These are phyloP conservation scores for Opisthograptis luteolata DNA, from an alignment of 2,888 invertebrate genomes.

Conservation along the genomic window DNA sequence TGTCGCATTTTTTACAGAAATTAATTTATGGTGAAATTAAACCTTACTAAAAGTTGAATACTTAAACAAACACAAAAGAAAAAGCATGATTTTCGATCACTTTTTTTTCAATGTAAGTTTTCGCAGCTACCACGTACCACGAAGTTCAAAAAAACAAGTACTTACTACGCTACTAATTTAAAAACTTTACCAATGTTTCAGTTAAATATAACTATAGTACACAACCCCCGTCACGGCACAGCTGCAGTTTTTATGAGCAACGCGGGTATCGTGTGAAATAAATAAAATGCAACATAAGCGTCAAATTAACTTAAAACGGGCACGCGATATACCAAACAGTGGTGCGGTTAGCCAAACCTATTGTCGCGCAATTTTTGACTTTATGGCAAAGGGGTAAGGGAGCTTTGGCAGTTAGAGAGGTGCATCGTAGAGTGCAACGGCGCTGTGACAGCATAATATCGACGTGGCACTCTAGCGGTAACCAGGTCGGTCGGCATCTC, in stretches of 20 bases:
- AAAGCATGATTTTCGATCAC: too few species aligned
- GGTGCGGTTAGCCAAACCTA: constrained; percentile 32
- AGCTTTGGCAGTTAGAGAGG: constrained; percentile 34
- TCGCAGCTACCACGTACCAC: too few species aligned
- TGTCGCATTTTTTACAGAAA: too few species aligned
- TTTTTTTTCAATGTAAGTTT: too few species aligned
- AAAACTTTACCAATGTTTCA: constrained; percentile 2
- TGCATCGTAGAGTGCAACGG: constrained; percentile 41
- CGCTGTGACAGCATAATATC: constrained; percentile 61
- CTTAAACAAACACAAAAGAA: too few species aligned
- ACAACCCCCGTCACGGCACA: constrained; percentile 44
- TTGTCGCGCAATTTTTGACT: constrained; percentile 45
- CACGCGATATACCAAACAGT: constrained; percentile 55
- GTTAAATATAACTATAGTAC: constrained; percentile 23
- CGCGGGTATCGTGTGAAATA: constrained; percentile 53
- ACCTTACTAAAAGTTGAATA: too few species aligned
- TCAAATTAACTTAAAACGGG: constrained; percentile 56
- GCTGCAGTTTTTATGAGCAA: constrained; percentile 53
- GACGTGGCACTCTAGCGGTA: constrained; percentile 56
- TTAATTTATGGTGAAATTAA: too few species aligned
- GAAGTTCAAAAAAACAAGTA: background rate
- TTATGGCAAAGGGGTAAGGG: constrained; percentile 44
- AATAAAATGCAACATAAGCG: constrained; percentile 63
- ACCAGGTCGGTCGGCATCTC: constrained; percentile 72
- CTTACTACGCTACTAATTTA: background rate